These are phyloP conservation scores for Orbicella faveolata DNA, from an alignment of 64 coral and sea anemone species.

Conservation along the genomic window DNA sequence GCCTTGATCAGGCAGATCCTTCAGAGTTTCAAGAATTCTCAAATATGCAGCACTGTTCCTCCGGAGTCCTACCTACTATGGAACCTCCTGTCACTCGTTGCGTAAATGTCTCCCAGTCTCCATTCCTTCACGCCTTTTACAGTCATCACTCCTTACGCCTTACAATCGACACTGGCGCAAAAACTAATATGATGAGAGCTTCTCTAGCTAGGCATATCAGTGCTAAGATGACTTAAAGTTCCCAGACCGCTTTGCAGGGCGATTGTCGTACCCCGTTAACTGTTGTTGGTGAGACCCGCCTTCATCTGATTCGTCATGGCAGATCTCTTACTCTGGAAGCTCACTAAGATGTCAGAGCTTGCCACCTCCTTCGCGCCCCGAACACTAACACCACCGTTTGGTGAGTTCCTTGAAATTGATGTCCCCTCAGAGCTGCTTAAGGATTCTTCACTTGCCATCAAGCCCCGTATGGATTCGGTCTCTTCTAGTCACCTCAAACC, in stretches of 20 bases:
- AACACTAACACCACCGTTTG: not conserved
- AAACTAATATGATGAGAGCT: slow-evolving; percentile 40
- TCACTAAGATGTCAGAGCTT: slow-evolving; percentile 1
- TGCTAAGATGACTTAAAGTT: not conserved
- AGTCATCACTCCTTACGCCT: slow-evolving; percentile 2
- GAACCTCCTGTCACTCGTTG: not conserved
- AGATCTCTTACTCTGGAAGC: slow-evolving; percentile 22
- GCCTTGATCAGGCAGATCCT: not conserved
- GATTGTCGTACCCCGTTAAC: not conserved
- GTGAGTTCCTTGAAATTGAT: slow-evolving; percentile 42
- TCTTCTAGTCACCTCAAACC: not conserved
- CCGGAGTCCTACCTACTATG: not conserved
- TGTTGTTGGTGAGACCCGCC: slow-evolving; percentile 11
- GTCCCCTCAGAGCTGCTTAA: not conserved
- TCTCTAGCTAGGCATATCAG: not conserved
- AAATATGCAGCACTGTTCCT: slow-evolving; percentile 36
- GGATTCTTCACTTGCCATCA: slow-evolving; percentile 9
- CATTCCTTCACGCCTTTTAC: slow-evolving; percentile 14
- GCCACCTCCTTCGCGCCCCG: not conserved
- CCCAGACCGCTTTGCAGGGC: slow-evolving; percentile 16
- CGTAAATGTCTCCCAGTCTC: not conserved
- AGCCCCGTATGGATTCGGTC: slow-evolving; percentile 11
- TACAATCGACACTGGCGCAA: slow-evolving; percentile 42
- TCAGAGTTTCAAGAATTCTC: slow-evolving; percentile 9
- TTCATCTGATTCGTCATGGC: not conserved